These are phyloP conservation scores for Rhincodon typus DNA, from an alignment of 2,797 vertebrate genomes.

Conservation along the genomic window DNA sequence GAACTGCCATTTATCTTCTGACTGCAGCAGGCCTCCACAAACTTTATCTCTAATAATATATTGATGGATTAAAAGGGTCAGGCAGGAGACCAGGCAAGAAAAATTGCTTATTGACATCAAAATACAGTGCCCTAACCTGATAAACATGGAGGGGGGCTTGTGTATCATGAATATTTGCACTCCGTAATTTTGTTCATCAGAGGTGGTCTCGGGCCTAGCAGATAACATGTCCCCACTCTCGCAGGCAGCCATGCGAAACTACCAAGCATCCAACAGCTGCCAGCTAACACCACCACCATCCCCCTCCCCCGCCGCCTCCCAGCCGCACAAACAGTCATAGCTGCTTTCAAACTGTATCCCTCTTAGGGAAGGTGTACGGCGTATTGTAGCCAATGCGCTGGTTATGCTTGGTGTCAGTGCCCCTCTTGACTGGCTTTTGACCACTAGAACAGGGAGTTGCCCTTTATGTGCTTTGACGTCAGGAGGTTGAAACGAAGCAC, in stretches of 20 bases:
- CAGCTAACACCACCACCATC: slow-evolving; percentile 43
- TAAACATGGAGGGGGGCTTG: slow-evolving; percentile 95
- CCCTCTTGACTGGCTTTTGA: neutral
- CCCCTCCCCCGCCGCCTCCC: no score
- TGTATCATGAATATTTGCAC: slow-evolving; percentile 74
- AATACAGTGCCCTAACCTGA: slow-evolving; percentile 99
- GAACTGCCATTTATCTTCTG: slow-evolving; percentile 99
- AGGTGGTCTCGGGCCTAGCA: slow-evolving; percentile 67
- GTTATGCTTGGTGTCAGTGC: neutral
- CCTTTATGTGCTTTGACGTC: neutral
- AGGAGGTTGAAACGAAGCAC: neutral
- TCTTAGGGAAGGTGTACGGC: slow-evolving; percentile 43
- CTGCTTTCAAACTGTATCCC: no score
- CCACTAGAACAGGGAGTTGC: no score
- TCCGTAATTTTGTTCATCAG: slow-evolving; percentile 70
- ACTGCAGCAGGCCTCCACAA: slow-evolving; percentile 99
- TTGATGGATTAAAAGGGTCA: slow-evolving; percentile 99
- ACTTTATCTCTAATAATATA: slow-evolving; percentile 99
- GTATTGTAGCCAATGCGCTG: neutral
- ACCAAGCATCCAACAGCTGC: slow-evolving; percentile 54
- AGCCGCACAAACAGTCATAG: no score
- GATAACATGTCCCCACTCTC: slow-evolving; percentile 60
- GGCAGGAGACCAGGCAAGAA: slow-evolving; percentile 99
- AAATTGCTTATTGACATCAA: slow-evolving; percentile 99
- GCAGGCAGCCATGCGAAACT: slow-evolving; percentile 43